Percentiles rank a stretch among this genome's conserved stretches.
Conservation (phyloP, 2,888 invertebrate species). For the Leucoptera coffeella region DNA sequence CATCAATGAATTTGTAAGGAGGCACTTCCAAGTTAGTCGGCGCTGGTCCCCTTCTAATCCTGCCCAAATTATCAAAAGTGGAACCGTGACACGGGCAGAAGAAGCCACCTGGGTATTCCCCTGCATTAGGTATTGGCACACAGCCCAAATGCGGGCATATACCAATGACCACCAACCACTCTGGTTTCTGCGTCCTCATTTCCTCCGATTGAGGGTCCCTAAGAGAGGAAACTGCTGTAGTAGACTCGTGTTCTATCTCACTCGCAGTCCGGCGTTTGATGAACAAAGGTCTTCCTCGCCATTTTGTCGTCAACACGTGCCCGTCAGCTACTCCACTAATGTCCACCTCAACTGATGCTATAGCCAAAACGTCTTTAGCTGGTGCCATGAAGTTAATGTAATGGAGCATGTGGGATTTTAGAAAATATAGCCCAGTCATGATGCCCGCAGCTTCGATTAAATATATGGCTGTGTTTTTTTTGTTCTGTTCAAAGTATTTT, state of each 20-base stretch:
- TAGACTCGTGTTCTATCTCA: constrained; percentile 58
- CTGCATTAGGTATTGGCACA: constrained; percentile 67
- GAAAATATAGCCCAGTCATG: constrained; percentile 51
- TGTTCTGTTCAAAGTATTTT: constrained; percentile 22
- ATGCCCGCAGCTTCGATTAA: constrained; percentile 45
- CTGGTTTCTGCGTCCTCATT: constrained; percentile 58
- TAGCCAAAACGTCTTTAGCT: constrained; percentile 67
- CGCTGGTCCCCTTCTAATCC: constrained; percentile 71
- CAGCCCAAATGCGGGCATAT: constrained; percentile 82
- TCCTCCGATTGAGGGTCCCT: constrained; percentile 66
- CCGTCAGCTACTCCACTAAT: constrained; percentile 63
- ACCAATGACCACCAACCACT: constrained; percentile 75
- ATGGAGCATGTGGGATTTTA: constrained; percentile 55
- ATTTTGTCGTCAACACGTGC: constrained; percentile 60
- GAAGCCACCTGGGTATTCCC: constrained; percentile 63
- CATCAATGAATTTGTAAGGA: constrained; percentile 47
- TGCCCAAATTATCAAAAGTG: constrained; percentile 71
- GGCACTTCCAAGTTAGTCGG: constrained; percentile 67
- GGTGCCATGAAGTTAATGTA: constrained; percentile 57
- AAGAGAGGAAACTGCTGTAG: constrained; percentile 54
- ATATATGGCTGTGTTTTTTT: constrained; percentile 40
- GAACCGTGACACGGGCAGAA: constrained; percentile 84
- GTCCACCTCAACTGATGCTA: constrained; percentile 72
- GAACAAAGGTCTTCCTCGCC: constrained; percentile 81
- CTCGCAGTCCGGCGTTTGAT: constrained; percentile 60